Base-by-base conservation (phyloP, 2,888 invertebrate genomes). In the Rhyacophila evoluta region DNA sequence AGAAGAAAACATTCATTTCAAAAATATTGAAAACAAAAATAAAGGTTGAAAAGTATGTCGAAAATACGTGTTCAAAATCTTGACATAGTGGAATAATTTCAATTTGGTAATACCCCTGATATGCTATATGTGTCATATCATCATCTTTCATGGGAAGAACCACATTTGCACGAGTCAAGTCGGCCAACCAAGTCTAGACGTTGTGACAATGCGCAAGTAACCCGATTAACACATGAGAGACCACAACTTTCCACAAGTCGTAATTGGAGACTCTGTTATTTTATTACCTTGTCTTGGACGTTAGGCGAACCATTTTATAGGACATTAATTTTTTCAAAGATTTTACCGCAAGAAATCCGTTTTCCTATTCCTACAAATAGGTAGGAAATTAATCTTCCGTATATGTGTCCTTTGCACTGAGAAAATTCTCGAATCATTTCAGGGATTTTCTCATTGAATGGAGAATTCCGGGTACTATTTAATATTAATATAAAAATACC, bases 161-260 rank as follows among this genome's bases (percentile, higher is more conserved):
- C 55, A 55, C 36, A 28, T 67, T 68, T 11, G 29, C 25, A 27
- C 28, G 2, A 37, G 25, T 68, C 8, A 25, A 55, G 27, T 68
- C 25, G 29, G 29, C 10, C 55, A 74, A 74, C 12, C 71, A 11
- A 68, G 77, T 77, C 77, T 77, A 77, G 77, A 77, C 77, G 67
- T 72, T 77, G 77, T 38, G 55, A 55, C 55, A 55, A 55, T 55
- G 55, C 69, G 70, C 68, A 28, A 15, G 33, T 72, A 72, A 77
- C 33, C 72, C 36, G 72, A 25, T 37, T 38, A 25, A n/a, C 12
- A 27, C 38, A 55, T 55, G 19, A 55, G 55, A 19, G 55, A 55
- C 55, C 55, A 19, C 8, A 55, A 55, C 19, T 55, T 55, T 55
- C 55, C 55, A 19, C 55, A 55, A 55, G 55, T 55, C 55, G 55